These are phyloP conservation scores for Microplitis mediator DNA, from an alignment of 1,140 invertebrate species.

Conservation along the genomic window DNA sequence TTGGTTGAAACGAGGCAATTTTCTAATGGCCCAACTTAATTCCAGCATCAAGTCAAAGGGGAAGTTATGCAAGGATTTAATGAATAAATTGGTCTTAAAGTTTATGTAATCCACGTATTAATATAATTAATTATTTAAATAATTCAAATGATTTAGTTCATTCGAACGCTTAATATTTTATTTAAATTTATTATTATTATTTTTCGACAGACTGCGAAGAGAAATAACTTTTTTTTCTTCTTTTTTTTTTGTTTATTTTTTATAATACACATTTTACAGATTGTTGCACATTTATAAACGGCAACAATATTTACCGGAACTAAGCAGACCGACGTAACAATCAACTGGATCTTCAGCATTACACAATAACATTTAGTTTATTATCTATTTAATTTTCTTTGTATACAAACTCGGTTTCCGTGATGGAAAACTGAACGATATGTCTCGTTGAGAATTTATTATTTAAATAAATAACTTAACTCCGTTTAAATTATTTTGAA, in stretches of 20 bases:
- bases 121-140: too few relatives aligned
- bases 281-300: not conserved
- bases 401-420: constrained; percentile 25
- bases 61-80: not conserved
- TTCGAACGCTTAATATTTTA: not conserved
- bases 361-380: not conserved
- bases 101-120: not conserved
- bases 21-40: not conserved
- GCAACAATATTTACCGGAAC: constrained; percentile 6
- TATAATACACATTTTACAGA: constrained; percentile 24
- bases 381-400: constrained; percentile 15
- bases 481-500: not conserved
- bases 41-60: not conserved
- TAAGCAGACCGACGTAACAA: constrained; percentile 11
- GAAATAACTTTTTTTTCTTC: not conserved
- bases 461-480: not conserved
- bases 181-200: not conserved
- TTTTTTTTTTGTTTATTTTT: not conserved
- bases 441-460: constrained; percentile 32
- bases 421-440: constrained; percentile 41
- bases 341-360: not conserved
- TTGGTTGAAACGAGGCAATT: not conserved
- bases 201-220: constrained; percentile 1
- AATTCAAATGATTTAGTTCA: too few relatives aligned
- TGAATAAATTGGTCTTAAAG: not conserved